Evolutionary conservation across 2,888 invertebrate species (phyloP).

Genomic region (Platerodrilus igneus): DNA sequence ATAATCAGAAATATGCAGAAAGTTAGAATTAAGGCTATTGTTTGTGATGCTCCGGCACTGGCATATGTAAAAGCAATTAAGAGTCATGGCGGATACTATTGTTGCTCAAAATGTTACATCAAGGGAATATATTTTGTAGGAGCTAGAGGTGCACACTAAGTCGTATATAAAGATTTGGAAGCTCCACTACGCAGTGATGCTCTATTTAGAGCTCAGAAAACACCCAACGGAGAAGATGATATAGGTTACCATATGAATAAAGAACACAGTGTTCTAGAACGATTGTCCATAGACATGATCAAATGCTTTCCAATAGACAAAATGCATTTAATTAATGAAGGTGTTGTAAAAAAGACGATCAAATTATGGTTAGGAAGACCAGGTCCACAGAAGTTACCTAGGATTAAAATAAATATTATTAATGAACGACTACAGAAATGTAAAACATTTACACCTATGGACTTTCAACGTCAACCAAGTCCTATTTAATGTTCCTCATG

Average conservation of each 20-base stretch:
- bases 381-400: conserved; percentile 10
- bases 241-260: conserved; percentile 18
- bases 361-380: conserved; percentile 15
- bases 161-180: conserved; percentile 11
- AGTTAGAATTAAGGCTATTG: conserved; percentile 11
- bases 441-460: conserved; percentile 5
- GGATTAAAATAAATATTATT: conserved; percentile 5
- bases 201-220: conserved; percentile 12
- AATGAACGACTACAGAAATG: conserved; percentile 9
- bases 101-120: conserved; percentile 5
- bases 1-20: conserved; percentile 6
- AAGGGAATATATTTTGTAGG: not conserved
- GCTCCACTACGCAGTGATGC: conserved; percentile 12
- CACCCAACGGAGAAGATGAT: conserved; percentile 8
- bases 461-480: conserved; percentile 12
- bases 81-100: conserved; percentile 12
- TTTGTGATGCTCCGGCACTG: conserved; percentile 16
- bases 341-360: conserved; percentile 12
- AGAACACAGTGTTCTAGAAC: conserved; percentile 11
- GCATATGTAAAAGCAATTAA: conserved; percentile 15
- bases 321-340: conserved; percentile 16
- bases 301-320: conserved; percentile 19
- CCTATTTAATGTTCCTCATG: conserved; percentile 8
- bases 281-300: conserved; percentile 14
- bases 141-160: not conserved